Conservation (phyloP, 2,797 vertebrate species). For the Labeo calbasu region DNA sequence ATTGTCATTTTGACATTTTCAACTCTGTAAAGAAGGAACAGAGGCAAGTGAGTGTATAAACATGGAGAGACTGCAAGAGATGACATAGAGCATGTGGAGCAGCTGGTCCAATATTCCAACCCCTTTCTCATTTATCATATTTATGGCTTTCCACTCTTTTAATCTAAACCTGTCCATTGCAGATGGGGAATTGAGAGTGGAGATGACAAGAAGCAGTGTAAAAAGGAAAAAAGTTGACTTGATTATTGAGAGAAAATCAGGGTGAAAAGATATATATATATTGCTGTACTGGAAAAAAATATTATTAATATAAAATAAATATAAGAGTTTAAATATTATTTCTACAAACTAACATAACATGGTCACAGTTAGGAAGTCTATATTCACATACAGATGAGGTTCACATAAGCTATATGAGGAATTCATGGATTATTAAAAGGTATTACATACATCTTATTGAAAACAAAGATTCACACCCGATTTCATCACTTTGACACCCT, state of each 20-base stretch:
- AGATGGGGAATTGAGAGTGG: slow-evolving; percentile 59
- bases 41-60: slow-evolving; percentile 47
- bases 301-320: background rate
- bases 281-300: background rate
- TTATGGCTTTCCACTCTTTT: slow-evolving; percentile 75
- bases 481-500: background rate
- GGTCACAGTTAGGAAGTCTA: background rate
- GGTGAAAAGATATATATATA: background rate
- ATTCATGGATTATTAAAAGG: background rate
- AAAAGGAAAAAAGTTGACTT: slow-evolving; percentile 20
- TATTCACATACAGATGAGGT: background rate
- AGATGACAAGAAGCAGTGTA: slow-evolving; percentile 49
- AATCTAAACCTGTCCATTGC: slow-evolving; percentile 64
- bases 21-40: slow-evolving; percentile 41
- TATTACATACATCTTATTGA: background rate
- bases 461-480: background rate
- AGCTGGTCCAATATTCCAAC: slow-evolving; percentile 75
- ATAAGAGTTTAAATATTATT: background rate
- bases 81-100: slow-evolving; percentile 77
- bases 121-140: slow-evolving; percentile 78
- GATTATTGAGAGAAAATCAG: background rate
- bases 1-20: slow-evolving; percentile 62
- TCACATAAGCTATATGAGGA: background rate
- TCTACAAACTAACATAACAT: background rate
- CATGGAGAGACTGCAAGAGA: slow-evolving; percentile 68